These are phyloP conservation scores for Sinonovacula constricta DNA, from an alignment of 1,140 invertebrate genomes.

Conservation along the genomic window DNA sequence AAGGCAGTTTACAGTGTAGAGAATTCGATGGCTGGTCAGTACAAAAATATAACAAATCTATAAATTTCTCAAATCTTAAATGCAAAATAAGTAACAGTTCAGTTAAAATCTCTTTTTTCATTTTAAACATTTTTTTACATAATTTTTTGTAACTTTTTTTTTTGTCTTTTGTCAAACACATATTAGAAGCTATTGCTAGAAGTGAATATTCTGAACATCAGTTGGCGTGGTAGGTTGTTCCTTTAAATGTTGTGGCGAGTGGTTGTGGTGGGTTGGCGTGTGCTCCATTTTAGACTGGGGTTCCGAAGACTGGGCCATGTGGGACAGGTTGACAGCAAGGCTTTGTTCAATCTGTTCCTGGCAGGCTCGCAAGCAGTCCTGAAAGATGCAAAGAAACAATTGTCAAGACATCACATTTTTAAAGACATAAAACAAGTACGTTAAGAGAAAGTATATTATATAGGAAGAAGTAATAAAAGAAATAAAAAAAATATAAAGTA, in stretches of 20 bases:
- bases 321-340: conserved; percentile 81
- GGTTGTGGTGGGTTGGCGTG: conserved; percentile 49
- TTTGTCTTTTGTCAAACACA: background rate
- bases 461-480: too few relatives aligned
- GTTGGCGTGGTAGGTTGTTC: conserved; percentile 89
- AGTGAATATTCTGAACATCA: conserved; percentile 82
- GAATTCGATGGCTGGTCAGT: too few relatives aligned
- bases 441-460: too few relatives aligned
- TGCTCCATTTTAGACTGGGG: conserved; percentile 61
- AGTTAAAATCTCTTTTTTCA: too few relatives aligned
- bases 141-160: background rate
- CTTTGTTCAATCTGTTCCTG: conserved; percentile 87
- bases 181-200: conserved; percentile 31
- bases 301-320: conserved; percentile 40
- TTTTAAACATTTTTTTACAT: background rate
- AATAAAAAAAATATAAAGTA: too few relatives aligned
- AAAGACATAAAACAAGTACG: too few relatives aligned
- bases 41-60: background rate
- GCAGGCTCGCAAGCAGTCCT: conserved; percentile 87
- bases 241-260: conserved; percentile 71
- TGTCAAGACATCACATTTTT: background rate
- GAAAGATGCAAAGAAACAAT: conserved; percentile 69
- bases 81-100: background rate
- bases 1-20: too few relatives aligned
- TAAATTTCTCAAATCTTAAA: background rate